Evolutionary conservation across 1,140 invertebrate species (phyloP), one percentile per base, ranked within the genome.

Genomic region (Cataglyphis hispanica): DNA sequence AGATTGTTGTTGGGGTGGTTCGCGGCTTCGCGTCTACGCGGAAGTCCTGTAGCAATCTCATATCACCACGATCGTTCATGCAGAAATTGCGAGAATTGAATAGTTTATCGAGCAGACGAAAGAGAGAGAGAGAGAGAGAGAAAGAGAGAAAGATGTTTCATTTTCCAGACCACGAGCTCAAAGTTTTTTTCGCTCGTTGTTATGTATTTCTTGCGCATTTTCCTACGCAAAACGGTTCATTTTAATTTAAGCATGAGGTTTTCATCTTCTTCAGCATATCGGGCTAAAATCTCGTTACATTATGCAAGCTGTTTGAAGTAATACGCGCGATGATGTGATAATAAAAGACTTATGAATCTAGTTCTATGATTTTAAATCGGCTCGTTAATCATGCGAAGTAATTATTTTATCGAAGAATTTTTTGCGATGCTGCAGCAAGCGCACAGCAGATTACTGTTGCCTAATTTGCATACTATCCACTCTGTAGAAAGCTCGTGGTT

Each of bases 371-470:
- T 56, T 70, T 40, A 66, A 13, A 56, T n/a, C 43, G 46, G 56
- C 61, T 88, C 76, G 76, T 89, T 89, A 86, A 72, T 86, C 74
- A 53, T 34, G 72, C 37, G 76, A 19, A 27, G 37, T 75, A 83
- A 89, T 88, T 76, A 86, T 84, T 50, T 46, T 80, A 88, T 89
- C 81, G 86, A 22, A 43, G 69, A 70, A 89, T 89, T 89, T 88
- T 61, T 76, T 67, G 37, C n/a, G 69, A 64, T 80, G 84, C 50
- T 78, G 63, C 31, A 8, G 50, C 50, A 8, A n/a, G 16, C 22
- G 50, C 13, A 27, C 27, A 27, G 25, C 34, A 72, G 46, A 72
- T 72, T 58, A 43, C 69, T 25, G 50, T 69, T 37, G 50, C 50
- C 34, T 72, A 70, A 56, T 81, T 72, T 81, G 58, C 78, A 81